Percentiles rank a stretch among this genome's conserved stretches.
phyloP scores from a whole-genome alignment of 2,113 vertebrate species.

The Rhombomys opimus region DNA sequence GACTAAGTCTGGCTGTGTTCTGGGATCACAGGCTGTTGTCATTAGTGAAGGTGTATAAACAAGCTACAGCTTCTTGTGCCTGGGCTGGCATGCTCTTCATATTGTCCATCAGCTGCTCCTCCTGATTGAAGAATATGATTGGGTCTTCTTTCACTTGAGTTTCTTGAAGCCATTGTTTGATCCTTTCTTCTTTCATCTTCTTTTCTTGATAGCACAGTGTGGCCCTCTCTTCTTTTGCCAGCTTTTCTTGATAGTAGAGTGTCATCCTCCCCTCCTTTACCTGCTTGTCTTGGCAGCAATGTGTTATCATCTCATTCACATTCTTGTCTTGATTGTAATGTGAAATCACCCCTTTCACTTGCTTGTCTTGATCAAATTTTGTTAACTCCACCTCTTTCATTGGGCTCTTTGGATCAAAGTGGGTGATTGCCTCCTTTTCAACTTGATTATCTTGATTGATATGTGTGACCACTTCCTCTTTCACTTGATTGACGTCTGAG shows the following conservation, averaged over 20 bases:
- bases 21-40: background rate
- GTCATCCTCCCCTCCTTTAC: background rate
- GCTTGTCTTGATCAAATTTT: background rate
- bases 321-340: too few species aligned
- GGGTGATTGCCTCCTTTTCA: accelerated
- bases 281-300: background rate
- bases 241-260: background rate
- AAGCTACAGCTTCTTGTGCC: background rate
- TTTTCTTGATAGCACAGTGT: background rate
- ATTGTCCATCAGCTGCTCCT: too few species aligned
- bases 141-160: too few species aligned
- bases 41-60: background rate
- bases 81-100: background rate
- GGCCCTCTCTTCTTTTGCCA: accelerated
- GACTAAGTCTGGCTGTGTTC: background rate
- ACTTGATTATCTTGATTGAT: too few species aligned
- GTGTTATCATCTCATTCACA: background rate
- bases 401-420: background rate
- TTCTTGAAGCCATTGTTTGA: too few species aligned
- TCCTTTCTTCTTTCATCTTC: too few species aligned
- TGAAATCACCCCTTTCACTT: too few species aligned
- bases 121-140: background rate
- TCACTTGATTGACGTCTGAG: background rate
- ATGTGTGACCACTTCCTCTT: background rate
- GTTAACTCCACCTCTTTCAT: background rate